Conservation (phyloP, 35 echinoderm and acorn worm genomes). For the Lytechinus variegatus region DNA sequence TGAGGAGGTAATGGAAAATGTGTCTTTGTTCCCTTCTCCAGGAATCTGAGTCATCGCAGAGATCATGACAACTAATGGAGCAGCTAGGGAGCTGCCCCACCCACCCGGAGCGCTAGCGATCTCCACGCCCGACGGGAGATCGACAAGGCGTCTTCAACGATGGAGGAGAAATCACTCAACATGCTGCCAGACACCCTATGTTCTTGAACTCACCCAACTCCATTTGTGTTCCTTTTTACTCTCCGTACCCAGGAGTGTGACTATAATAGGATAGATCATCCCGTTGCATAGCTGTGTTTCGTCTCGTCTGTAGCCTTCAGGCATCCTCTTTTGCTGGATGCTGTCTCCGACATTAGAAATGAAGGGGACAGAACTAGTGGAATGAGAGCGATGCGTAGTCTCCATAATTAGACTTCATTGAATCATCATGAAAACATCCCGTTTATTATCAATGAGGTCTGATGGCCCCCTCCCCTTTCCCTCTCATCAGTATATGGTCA, state of each 20-base stretch:
- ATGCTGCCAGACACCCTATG: conserved; percentile 32
- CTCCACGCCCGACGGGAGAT: not conserved
- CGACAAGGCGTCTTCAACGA: not conserved
- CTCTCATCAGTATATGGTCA: not conserved
- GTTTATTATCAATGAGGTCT: not conserved
- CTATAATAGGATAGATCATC: not conserved
- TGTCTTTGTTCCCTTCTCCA: not conserved
- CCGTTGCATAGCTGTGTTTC: not conserved
- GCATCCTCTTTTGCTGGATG: not conserved
- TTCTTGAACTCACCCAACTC: not conserved
- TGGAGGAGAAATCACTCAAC: conserved; percentile 28
- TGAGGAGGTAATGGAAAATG: too few relatives aligned
- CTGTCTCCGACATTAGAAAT: not conserved
- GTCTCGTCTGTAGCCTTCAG: not conserved
- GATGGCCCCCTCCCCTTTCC: not conserved
- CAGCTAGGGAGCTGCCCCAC: conserved; percentile 47
- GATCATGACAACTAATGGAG: conserved; percentile 36
- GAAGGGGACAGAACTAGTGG: too few relatives aligned
- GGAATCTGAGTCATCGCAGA: conserved; percentile 3
- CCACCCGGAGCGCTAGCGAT: conserved; percentile 24
- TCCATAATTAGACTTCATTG: not conserved
- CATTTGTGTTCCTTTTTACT: conserved; percentile 5
- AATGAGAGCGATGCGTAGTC: not conserved
- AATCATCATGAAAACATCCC: not conserved
- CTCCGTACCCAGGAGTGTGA: not conserved